Evolutionary conservation across 2,113 vertebrate genomes (phyloP).

Genomic region (Xiphorhynchus elegans): DNA sequence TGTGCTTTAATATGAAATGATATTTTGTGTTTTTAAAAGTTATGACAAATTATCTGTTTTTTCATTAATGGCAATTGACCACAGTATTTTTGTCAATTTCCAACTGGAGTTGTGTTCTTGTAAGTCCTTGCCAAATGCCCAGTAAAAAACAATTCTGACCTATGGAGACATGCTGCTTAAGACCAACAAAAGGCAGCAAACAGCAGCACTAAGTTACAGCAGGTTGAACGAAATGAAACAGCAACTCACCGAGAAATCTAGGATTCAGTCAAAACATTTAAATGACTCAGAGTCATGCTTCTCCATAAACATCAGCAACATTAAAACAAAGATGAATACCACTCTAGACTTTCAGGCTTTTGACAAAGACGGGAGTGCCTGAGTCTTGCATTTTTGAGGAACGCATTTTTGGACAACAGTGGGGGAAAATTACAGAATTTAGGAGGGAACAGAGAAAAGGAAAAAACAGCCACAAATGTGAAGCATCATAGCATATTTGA

Average conservation of each 20-base stretch:
- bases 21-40: not conserved
- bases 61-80: not conserved
- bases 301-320: not conserved
- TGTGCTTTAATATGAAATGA: not conserved
- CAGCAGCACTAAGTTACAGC: not conserved
- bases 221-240: not conserved
- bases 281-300: not conserved
- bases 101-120: not conserved
- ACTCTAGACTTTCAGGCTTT: not conserved
- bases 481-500: not conserved
- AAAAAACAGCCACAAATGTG: not conserved
- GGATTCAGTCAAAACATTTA: constrained; percentile 26
- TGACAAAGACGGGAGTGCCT: not conserved
- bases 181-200: not conserved
- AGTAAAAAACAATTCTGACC: not conserved
- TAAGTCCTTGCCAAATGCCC: not conserved
- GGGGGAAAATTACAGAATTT: not conserved
- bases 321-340: not conserved
- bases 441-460: not conserved
- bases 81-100: not conserved
- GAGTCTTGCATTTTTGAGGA: not conserved
- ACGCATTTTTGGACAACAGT: not conserved
- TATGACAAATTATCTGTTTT: not conserved
- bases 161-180: not conserved
- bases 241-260: not conserved